A percentile compares a stretch with the other conserved stretches of the same genome.
These are phyloP conservation scores for Esperia sulphurella DNA, from an alignment of 2,888 invertebrate species.

Conservation along the genomic window DNA sequence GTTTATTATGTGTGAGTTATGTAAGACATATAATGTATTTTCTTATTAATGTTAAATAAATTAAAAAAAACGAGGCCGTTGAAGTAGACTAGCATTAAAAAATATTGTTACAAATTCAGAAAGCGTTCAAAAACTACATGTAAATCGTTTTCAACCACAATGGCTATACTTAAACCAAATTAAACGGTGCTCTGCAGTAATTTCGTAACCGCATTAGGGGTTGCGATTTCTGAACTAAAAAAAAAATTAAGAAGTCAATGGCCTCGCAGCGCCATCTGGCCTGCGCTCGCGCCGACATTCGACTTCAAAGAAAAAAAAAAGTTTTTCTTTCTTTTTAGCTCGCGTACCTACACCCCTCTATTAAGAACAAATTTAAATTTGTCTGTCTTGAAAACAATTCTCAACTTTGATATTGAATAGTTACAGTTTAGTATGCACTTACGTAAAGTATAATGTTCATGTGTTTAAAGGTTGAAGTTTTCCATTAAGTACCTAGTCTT, in stretches of 20 bases:
- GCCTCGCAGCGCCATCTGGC: slow-evolving; percentile 63
- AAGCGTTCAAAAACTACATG: slow-evolving; percentile 15
- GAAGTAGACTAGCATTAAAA: too few relatives aligned
- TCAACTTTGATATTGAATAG: neutral
- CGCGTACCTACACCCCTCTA: neutral
- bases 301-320: slow-evolving; percentile 1
- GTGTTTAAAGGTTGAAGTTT: too few relatives aligned
- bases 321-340: slow-evolving; percentile 29
- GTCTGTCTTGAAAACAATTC: neutral
- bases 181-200: slow-evolving; percentile 45
- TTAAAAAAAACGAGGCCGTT: too few relatives aligned
- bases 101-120: too few relatives aligned
- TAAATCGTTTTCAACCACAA: slow-evolving; percentile 37
- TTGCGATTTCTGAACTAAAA: slow-evolving; percentile 55
- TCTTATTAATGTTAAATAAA: too few relatives aligned
- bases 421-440: too few relatives aligned
- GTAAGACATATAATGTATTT: too few relatives aligned
- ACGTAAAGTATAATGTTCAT: too few relatives aligned
- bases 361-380: slow-evolving; percentile 6
- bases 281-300: slow-evolving; percentile 43
- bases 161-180: slow-evolving; percentile 49
- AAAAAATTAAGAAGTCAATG: slow-evolving; percentile 66
- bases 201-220: slow-evolving; percentile 66
- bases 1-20: too few relatives aligned
- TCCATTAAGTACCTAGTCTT: too few relatives aligned